Evolutionary conservation across 2,888 invertebrate species (phyloP), one percentile per base, ranked within the genome.

Genomic region (Tiphia femorata): DNA sequence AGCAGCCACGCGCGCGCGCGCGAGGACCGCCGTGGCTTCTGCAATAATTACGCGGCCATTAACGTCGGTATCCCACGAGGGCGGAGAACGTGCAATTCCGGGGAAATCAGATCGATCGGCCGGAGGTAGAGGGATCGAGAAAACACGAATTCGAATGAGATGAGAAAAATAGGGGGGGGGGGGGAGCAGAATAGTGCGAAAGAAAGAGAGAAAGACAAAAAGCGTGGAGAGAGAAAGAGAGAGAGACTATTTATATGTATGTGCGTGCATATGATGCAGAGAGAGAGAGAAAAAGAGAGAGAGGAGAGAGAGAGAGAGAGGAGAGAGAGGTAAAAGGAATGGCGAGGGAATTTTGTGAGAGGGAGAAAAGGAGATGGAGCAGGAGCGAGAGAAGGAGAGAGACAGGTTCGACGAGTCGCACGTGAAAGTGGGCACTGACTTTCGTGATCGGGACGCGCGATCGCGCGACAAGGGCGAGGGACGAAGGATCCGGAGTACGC

Each of bases 391-490:
- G n/a, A n/a, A 49, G 43, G 41, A 38, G 52, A 60, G 47, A 58
- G 57, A 63, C 70, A 60, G 75, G 73, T 75, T 63, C 51, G 65
- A 71, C 74, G 63, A 64, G 63, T 67, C 57, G 61, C 69, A 72
- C 72, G 75, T 73, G 75, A 77, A 76, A 76, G 75, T 76, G 56
- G 67, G 61, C 64, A 65, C 53, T 64, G 65, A 64, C 62, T 70
- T 70, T 70, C 70, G 64, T 70, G 69, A 69, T 69, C 66, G 58
- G 51, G 38, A 63, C 69, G 66, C 61, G 69, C 66, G 68, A 69
- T 69, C 62, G 38, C 33, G 27, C 64, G 53, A 52, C 57, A 64
- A 61, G 58, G 63, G 63, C 63, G 63, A 57, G 48, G 62, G 53
- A 56, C 64, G 59, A 53, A 46, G 54, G 49, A 67, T 66, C 65